Evolutionary conservation across 2,113 vertebrate genomes (phyloP), one percentile per base, ranked within the genome.

Genomic region (Eira barbara): DNA sequence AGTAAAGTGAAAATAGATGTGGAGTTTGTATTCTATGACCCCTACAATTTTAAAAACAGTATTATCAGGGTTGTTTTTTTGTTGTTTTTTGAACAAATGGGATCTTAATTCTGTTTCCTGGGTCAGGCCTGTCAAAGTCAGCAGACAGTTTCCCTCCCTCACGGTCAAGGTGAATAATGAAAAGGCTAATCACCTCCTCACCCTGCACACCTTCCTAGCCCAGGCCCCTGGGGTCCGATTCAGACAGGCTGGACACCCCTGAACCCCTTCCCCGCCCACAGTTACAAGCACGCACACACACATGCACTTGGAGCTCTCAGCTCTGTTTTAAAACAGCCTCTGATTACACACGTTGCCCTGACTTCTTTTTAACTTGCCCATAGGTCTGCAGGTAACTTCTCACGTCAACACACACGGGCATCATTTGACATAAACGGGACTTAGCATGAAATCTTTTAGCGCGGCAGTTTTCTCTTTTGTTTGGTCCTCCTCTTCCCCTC

Each of bases 1-100:
- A 93, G 25, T 83, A 34, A 88, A 92, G 59, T 81, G 79, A 78
- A 80, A 31, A 92, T 1, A 84, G 59, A 84, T 34, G 15, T 34
- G 15, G 42, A 39, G 18, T 27, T 87, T 82, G 39, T 88, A 82
- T 18, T 91, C 89, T 14, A 21, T 5, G 6, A 89, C 55, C 52
- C 55, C 31, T 55, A 15, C 31, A n/a, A 12, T 76, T 69, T 47
- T 63, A 55, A 36, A 57, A 88, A 55, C 14, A 52, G 73, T 55
- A 29, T 15, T 42, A 27, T 69, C 85, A 78, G 80, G 86, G 11
- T 55, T 82, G 6, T 65, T 65, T 15, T 17, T 34, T 34, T 34
- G 6, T 6, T 67, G 39, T 42, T 69, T 69, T 36, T 20, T 69
- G 8, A 36, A n/a, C 34, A 69, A 69, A 34, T 3, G 63, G 42